Evolutionary conservation across 2,797 vertebrate species (phyloP), one percentile per base, ranked within the genome.

Genomic region (Glyptemys insculpta): DNA sequence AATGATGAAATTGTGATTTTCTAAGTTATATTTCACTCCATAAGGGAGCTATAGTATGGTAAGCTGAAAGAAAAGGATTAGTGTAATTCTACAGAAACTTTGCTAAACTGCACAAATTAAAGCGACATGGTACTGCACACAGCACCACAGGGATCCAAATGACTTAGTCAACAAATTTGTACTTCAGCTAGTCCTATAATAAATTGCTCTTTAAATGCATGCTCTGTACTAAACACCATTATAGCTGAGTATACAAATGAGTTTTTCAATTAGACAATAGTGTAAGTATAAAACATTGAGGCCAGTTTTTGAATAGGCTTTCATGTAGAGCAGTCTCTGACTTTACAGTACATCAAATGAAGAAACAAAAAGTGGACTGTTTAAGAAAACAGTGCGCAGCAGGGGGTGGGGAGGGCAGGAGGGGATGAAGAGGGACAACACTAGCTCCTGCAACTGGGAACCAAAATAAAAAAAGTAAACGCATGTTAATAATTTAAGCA

Each of bases 261-360:
- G 81, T 90, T 94, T 23, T 95, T 83, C 93, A 92, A n/a, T 94
- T 91, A 92, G 85, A 96, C 91, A 95, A 93, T 1, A 41, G 88
- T 37, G 68, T 78, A 79, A 90, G 82, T 68, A 95, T 57, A 87
- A 93, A 93, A 72, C 57, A 96, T 1, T 81, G 81, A 54, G 88
- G 47, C 59, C 31, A 85, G 83, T 68, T 50, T 86, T 68, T 92
- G 93, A 91, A 88, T 68, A 91, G 93, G 81, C 82, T 94, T 95
- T 94, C 86, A 96, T 81, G 72, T 76, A 76, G 92, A 94, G 74
- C 10, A 96, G 83, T 47, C 88, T 92, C n/a, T 86, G 83, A 89
- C 87, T 96, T 83, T 88, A 96, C 15, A 87, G n/a, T 25, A 89
- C 54, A 37, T 9, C 27, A 80, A 90, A 68, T 56, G 72, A 56